These are phyloP conservation scores for Caradrina kadenii DNA, from an alignment of 2,888 invertebrate genomes.

Conservation along the genomic window DNA sequence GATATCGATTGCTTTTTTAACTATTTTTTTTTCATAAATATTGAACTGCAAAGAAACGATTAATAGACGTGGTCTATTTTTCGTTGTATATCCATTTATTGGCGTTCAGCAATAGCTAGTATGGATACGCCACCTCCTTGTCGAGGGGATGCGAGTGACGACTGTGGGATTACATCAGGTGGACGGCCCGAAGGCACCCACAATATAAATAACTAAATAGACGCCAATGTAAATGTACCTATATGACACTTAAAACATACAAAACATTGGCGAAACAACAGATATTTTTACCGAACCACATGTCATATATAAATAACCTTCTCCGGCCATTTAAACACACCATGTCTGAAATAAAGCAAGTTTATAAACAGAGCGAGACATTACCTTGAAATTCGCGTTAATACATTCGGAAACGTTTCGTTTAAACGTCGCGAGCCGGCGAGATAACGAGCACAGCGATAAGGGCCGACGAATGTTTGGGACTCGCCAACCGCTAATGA, in stretches of 20 bases:
- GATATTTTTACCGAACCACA: slow-evolving; percentile 44
- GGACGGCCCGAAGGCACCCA: slow-evolving; percentile 10
- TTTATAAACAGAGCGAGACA: slow-evolving; percentile 55
- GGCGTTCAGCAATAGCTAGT: slow-evolving; percentile 11
- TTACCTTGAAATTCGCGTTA: slow-evolving; percentile 62
- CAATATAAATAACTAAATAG: slow-evolving; percentile 15
- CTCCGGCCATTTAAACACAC: slow-evolving; percentile 31
- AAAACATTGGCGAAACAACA: slow-evolving; percentile 20
- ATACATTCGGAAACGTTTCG: slow-evolving; percentile 62
- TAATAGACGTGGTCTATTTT: slow-evolving; percentile 20
- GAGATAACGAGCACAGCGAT: slow-evolving; percentile 65
- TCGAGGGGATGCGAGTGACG: slow-evolving; percentile 13
- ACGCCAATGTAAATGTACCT: background rate
- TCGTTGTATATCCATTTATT: slow-evolving; percentile 36
- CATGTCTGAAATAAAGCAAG: slow-evolving; percentile 52
- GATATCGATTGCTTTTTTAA: slow-evolving; percentile 39
- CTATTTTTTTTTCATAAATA: slow-evolving; percentile 10
- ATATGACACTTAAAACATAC: background rate
- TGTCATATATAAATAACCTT: slow-evolving; percentile 47
- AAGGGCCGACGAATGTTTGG: slow-evolving; percentile 64
- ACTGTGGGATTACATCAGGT: slow-evolving; percentile 28
- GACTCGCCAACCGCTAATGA: slow-evolving; percentile 66
- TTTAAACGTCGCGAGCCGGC: slow-evolving; percentile 56
- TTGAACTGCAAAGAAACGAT: background rate
- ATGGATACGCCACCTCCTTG: slow-evolving; percentile 6